A percentile compares a stretch with the other conserved stretches of the same genome.
These are phyloP conservation scores for Bellardia bayeri DNA, from an alignment of 2,888 invertebrate species.

Conservation along the genomic window DNA sequence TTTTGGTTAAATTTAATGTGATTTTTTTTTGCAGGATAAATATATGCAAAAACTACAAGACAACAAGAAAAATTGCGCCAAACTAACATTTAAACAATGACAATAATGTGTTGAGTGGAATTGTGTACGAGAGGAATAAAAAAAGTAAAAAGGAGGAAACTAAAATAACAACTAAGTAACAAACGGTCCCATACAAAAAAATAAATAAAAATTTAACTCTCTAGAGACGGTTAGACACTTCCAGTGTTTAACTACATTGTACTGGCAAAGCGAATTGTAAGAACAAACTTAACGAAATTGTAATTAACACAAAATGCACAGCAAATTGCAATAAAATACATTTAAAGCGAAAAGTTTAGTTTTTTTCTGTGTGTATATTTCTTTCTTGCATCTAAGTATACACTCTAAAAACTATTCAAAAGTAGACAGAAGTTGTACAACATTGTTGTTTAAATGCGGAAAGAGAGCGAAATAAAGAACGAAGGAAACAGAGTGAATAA, in stretches of 20 bases:
- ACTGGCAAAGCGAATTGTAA: background rate
- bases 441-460: background rate
- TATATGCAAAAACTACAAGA: background rate
- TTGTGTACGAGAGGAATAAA: slow-evolving; percentile 21
- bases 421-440: background rate
- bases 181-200: background rate
- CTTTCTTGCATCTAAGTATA: background rate
- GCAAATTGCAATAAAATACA: slow-evolving; percentile 44
- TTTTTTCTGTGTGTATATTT: background rate
- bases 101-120: slow-evolving; percentile 61
- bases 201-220: background rate
- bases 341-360: background rate
- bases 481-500: background rate
- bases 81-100: slow-evolving; percentile 67
- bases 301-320: slow-evolving; percentile 65
- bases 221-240: slow-evolving; percentile 45
- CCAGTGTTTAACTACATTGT: slow-evolving; percentile 27
- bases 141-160: slow-evolving; percentile 22
- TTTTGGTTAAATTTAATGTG: slow-evolving; percentile 5
- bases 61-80: slow-evolving; percentile 30
- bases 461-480: background rate
- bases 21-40: background rate
- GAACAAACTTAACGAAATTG: slow-evolving; percentile 57
- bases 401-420: background rate
- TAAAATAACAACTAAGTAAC: slow-evolving; percentile 14